Percentiles rank a stretch among this genome's conserved stretches.
Evolutionary conservation across 1,140 invertebrate species (phyloP).

Genomic region (Drosophila sp.): DNA sequence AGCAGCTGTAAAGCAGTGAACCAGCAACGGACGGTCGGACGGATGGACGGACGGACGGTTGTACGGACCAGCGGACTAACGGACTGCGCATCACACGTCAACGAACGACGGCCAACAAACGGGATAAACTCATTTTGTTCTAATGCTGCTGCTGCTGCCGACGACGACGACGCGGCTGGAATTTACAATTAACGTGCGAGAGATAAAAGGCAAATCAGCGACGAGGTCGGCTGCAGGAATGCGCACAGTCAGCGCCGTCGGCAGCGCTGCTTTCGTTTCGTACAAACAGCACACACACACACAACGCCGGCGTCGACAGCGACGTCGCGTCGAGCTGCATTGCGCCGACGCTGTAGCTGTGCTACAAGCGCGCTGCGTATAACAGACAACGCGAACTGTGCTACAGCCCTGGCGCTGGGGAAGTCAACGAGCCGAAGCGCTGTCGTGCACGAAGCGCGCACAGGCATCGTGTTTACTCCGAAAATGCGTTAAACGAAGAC

Average conservation of each 20-base stretch:
- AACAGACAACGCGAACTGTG: constrained; percentile 24
- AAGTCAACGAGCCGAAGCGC: constrained; percentile 3
- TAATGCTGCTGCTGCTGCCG: constrained; percentile 14
- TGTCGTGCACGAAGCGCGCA: neutral
- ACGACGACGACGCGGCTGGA: constrained; percentile 37
- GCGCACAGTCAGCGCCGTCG: constrained; percentile 2
- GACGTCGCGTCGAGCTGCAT: neutral
- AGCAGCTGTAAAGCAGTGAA: neutral
- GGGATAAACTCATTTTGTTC: constrained; percentile 53
- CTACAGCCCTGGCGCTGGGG: neutral
- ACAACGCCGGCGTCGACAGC: neutral
- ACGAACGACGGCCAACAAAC: constrained; percentile 41
- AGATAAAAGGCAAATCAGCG: constrained; percentile 49
- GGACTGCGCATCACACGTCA: constrained; percentile 40
- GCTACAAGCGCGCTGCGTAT: constrained; percentile 15
- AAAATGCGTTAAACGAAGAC: constrained; percentile 33
- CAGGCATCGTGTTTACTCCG: constrained; percentile 55
- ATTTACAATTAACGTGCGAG: constrained; percentile 51
- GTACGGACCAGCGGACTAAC: constrained; percentile 8
- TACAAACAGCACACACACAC: neutral
- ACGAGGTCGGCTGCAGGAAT: constrained; percentile 47
- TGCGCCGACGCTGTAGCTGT: constrained; percentile 20
- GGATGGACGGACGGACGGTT: constrained; percentile 22
- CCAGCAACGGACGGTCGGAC: neutral
- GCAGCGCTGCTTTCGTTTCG: constrained; percentile 1